These are phyloP conservation scores for Apostichopus californicus DNA, from an alignment of 35 echinoderm and acorn worm species.

Conservation along the genomic window DNA sequence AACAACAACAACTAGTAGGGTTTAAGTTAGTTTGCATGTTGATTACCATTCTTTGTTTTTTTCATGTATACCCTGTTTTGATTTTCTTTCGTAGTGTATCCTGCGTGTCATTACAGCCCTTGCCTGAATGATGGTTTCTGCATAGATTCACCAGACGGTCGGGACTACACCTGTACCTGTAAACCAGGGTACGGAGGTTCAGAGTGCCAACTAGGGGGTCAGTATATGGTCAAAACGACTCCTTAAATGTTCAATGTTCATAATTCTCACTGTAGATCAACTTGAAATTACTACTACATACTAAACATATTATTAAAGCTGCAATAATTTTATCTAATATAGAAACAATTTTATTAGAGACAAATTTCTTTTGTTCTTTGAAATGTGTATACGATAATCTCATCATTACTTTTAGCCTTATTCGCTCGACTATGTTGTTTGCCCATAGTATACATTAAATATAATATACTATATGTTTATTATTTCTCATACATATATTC, in stretches of 20 bases:
- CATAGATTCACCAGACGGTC: slow-evolving; percentile 18
- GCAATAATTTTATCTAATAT: neutral
- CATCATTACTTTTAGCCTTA: no score
- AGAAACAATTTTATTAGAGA: no score
- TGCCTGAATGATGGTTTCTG: slow-evolving; percentile 37
- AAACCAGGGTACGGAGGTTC: slow-evolving; percentile 8
- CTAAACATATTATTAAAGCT: neutral
- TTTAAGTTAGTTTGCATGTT: no score
- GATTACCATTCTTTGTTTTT: no score
- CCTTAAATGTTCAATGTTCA: neutral
- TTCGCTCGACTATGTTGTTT: no score
- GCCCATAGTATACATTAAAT: no score
- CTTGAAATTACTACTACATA: neutral
- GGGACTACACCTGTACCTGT: slow-evolving; percentile 45
- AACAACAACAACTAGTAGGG: no score
- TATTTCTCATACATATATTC: no score
- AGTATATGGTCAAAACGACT: neutral
- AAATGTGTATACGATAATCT: no score
- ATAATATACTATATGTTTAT: no score
- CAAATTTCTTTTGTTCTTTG: no score
- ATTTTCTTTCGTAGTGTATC: neutral
- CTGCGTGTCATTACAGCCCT: slow-evolving; percentile 31
- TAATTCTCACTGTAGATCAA: neutral
- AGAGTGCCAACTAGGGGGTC: slow-evolving; percentile 25
- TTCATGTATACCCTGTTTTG: no score